Evolutionary conservation across 2,888 invertebrate genomes (phyloP), one percentile per base, ranked within the genome.

Genomic region (Aleiodes leptofemur): DNA sequence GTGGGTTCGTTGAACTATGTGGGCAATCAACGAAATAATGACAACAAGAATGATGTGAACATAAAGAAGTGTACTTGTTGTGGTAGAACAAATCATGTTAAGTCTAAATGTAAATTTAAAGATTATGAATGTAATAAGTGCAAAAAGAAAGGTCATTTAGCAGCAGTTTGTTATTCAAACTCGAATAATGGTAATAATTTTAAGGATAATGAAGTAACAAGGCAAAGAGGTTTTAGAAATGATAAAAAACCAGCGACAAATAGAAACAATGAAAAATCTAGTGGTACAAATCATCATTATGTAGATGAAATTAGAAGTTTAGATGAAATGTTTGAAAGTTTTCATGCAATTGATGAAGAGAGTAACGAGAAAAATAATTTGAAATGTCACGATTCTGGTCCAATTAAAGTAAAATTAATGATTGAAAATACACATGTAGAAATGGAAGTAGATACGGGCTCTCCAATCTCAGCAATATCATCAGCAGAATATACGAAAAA

Each of bases 41-140:
- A 56, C 16, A 56, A 11, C 29, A 16, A 11, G 29, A 29, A 1
- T 56, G 16, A 16, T 16, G 29, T 3, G 56, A 29, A 29, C 56
- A 34, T 55, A 6, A 8, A 31, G 34, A n/a, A 69, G 4, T 73
- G 73, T 55, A 23, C 16, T 69, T 76, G 73, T 61, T 73, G 73
- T 43, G 76, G 76, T 7, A 59, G 48, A 14, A 13, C 11, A 9
- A 51, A 50, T 59, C 76, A 76, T 53, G 72, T 31, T 34, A 23
- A 48, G n/a, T 53, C 57, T 7, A 61, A 72, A 38, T 75, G 71
- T 69, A 69, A 55, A 59, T 77, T 56, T 48, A 64, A 69, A 31
- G 7, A 68, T 38, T 59, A 69, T 51, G 55, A 43, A 9, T 77
- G 77, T 71, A 76, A 75, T 53, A 64, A 56, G 3, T 77, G 76